Conservation (phyloP, 2,113 vertebrate species). For the Tetraodon nigroviridis region DNA sequence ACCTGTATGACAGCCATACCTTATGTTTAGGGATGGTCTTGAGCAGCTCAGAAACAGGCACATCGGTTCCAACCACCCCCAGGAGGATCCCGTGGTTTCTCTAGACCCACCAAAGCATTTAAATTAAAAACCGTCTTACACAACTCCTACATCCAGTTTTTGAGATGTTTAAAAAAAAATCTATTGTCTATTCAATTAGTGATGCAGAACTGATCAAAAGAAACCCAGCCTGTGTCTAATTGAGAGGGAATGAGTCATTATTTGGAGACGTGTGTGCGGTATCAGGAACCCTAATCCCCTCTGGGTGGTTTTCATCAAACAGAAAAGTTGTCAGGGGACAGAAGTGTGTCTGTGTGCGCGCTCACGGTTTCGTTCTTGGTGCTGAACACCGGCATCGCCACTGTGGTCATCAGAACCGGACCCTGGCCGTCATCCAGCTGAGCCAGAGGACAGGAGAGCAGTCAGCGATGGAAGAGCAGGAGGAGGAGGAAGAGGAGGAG, state of each 20-base stretch:
- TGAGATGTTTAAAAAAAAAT: neutral
- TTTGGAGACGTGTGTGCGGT: conserved; percentile 26
- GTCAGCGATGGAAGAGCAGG: conserved; percentile 9
- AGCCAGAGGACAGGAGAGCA: conserved; percentile 47
- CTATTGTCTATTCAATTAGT: conserved; percentile 18
- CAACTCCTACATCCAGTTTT: neutral
- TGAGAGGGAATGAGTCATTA: conserved; percentile 16
- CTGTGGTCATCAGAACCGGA: conserved; percentile 94
- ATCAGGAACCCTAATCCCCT: conserved; percentile 17
- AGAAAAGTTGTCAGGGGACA: neutral
- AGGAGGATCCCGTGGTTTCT: conserved; percentile 92
- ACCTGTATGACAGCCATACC: conserved; percentile 67
- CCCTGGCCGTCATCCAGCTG: conserved; percentile 88
- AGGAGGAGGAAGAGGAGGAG: conserved; percentile 10
- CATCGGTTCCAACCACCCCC: conserved; percentile 95
- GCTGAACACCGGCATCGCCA: conserved; percentile 99
- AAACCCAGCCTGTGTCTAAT: conserved; percentile 28
- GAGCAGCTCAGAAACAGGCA: conserved; percentile 94
- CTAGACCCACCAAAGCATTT: conserved; percentile 64
- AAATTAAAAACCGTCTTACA: conserved; percentile 19
- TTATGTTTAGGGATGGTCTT: conserved; percentile 98
- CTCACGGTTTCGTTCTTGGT: conserved; percentile 98
- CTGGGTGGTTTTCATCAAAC: conserved; percentile 7
- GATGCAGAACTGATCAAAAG: conserved; percentile 24
- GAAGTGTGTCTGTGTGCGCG: conserved; percentile 29